Evolutionary conservation across 2,113 vertebrate genomes (phyloP).

Genomic region (Anser brachyrhynchus): DNA sequence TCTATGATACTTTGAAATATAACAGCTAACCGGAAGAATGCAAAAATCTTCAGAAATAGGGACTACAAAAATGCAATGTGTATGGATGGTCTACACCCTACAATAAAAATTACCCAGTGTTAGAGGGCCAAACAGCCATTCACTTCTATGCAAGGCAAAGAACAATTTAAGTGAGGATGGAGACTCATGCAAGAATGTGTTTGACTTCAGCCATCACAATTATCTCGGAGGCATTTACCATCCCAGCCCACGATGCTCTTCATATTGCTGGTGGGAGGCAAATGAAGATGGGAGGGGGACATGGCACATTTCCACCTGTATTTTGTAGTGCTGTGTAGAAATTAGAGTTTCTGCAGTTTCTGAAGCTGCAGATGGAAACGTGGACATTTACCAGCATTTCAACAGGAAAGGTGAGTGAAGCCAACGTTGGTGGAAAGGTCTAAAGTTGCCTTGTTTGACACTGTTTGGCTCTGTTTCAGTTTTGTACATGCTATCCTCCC

Average conservation of each 20-base stretch:
- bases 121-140: background rate
- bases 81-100: background rate
- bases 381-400: background rate
- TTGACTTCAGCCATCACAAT: background rate
- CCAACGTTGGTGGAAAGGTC: background rate
- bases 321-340: background rate
- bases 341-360: background rate
- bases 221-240: background rate
- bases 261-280: background rate
- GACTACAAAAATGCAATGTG: background rate
- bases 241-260: background rate
- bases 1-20: background rate
- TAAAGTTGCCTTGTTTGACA: background rate
- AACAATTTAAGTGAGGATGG: background rate
- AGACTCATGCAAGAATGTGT: background rate
- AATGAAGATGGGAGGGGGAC: background rate
- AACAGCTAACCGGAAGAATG: background rate
- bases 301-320: background rate
- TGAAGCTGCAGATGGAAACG: background rate
- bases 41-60: background rate
- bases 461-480: background rate
- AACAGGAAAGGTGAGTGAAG: background rate
- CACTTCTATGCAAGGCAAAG: background rate
- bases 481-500: background rate
- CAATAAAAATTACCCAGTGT: background rate